Conservation (phyloP, 2,113 vertebrate species). For the Cynopterus brachyotis region DNA sequence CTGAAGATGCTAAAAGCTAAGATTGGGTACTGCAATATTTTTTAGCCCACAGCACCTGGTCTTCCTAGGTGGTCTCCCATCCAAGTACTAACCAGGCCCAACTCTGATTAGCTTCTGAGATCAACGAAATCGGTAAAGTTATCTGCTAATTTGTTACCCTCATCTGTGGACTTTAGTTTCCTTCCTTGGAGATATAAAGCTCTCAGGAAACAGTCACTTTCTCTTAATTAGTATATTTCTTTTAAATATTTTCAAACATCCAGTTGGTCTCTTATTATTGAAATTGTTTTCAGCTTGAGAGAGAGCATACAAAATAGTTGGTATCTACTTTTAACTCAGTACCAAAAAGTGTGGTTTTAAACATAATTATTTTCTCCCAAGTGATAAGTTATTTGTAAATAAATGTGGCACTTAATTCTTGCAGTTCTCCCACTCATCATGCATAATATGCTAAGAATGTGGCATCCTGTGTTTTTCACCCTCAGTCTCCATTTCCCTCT, state of each 20-base stretch:
- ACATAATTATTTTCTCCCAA: neutral
- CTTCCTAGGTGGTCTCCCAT: too few species aligned
- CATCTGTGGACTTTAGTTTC: neutral
- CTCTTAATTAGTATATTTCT: neutral
- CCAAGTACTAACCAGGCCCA: too few species aligned
- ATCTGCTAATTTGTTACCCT: neutral
- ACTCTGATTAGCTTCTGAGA: too few species aligned
- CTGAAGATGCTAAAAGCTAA: neutral
- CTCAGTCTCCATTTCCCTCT: neutral
- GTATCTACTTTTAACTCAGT: neutral
- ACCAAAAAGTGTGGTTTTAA: neutral
- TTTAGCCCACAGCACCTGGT: too few species aligned
- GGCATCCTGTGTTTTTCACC: neutral
- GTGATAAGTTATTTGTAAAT: neutral
- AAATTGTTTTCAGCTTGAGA: neutral
- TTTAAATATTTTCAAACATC: neutral
- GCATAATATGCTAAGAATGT: neutral
- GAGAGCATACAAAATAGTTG: neutral
- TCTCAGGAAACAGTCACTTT: conserved; percentile 22
- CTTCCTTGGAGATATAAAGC: neutral
- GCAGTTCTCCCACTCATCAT: neutral
- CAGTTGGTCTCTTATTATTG: neutral
- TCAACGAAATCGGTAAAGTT: neutral
- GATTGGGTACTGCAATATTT: neutral
- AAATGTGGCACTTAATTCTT: neutral